Base-by-base conservation (phyloP, 2,797 vertebrate genomes). In the Dicrostonyx torquatus region DNA sequence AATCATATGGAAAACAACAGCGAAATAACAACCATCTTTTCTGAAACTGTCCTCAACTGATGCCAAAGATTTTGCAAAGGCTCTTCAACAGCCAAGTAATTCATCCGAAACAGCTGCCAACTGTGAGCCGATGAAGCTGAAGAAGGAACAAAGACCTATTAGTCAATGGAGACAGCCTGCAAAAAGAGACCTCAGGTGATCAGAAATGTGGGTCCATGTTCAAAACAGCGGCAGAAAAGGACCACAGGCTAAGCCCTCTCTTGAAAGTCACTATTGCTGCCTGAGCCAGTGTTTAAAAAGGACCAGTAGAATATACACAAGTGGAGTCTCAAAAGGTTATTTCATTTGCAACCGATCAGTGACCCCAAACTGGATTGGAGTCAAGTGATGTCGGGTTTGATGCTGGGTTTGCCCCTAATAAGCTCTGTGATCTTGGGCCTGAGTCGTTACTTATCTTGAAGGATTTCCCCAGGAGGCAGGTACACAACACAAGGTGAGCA, bases 51-150 rank as follows among this genome's bases (percentile, higher is more conserved):
- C 85, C 85, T 93, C 64, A 86, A 17, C 11, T 17, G 93, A 83
- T 58, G 75, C 77, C 82, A 89, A 90, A 78, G 91, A 87, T 96
- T 94, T 95, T 92, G 17, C 50, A 79, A 87, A 95, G 76, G 15
- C 45, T 58, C 53, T 89, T 92, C 77, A 50, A 79, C 8, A 86
- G 68, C 26, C 60, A 75, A 91, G 48, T 37, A 37, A 24, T 92
- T 90, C 89, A 95, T 94, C 53, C 13, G 72, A 79, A 92, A 82
- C 9, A 83, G 76, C 53, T 92, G 64, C 78, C 91, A 94, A 40
- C 78, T 72, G 34, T 37, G 60, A 90, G 50, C 2, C 3, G 62
- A 80, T 84, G 93, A 34, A 14, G 26, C 70, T 76, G 34, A 87
- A 80, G 86, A 94, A 85, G 60, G 14, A 95, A 48, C 24, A 34